These are phyloP conservation scores for Oscarella lobularis DNA, from an alignment of 37 sponge, comb jelly and placozoan species.

Conservation along the genomic window DNA sequence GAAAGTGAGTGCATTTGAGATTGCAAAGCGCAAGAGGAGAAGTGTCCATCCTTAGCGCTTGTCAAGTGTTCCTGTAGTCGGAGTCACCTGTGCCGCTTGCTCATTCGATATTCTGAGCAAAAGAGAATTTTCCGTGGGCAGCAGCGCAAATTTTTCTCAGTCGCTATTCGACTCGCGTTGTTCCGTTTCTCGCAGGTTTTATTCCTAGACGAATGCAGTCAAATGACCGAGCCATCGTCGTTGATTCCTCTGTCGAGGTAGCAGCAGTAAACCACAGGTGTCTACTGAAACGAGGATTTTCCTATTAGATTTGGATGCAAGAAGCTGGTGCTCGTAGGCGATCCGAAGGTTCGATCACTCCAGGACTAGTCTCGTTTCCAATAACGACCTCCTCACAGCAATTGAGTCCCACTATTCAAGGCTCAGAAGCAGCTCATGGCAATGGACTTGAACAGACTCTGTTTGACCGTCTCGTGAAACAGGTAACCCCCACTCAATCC, in stretches of 20 bases:
- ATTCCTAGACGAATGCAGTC: slow-evolving; percentile 20
- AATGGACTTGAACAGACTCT: slow-evolving; percentile 24
- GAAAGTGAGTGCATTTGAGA: slow-evolving; percentile 9
- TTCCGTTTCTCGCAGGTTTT: no score
- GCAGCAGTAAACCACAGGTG: background rate
- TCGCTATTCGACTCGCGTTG: no score
- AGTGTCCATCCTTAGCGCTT: slow-evolving; percentile 14
- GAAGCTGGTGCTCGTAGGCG: slow-evolving; percentile 20
- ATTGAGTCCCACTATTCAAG: slow-evolving; percentile 20
- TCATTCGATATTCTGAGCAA: slow-evolving; percentile 3
- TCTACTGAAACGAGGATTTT: no score
- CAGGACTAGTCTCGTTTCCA: background rate
- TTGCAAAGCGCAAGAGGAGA: background rate
- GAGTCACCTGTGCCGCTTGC: slow-evolving; percentile 21
- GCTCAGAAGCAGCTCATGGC: slow-evolving; percentile 9
- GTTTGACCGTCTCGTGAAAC: slow-evolving; percentile 18
- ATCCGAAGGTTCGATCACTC: slow-evolving; percentile 13
- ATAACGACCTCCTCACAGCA: background rate
- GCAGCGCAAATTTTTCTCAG: no score
- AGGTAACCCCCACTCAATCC: slow-evolving; percentile 7
- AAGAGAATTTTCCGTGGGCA: slow-evolving; percentile 6
- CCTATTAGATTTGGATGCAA: slow-evolving; percentile 20
- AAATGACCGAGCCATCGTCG: slow-evolving; percentile 16
- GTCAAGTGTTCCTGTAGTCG: slow-evolving; percentile 10
- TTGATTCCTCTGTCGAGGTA: slow-evolving; percentile 17